phyloP scores from a whole-genome alignment of 1,140 invertebrate species.

The Panagrolaimus sp. region DNA sequence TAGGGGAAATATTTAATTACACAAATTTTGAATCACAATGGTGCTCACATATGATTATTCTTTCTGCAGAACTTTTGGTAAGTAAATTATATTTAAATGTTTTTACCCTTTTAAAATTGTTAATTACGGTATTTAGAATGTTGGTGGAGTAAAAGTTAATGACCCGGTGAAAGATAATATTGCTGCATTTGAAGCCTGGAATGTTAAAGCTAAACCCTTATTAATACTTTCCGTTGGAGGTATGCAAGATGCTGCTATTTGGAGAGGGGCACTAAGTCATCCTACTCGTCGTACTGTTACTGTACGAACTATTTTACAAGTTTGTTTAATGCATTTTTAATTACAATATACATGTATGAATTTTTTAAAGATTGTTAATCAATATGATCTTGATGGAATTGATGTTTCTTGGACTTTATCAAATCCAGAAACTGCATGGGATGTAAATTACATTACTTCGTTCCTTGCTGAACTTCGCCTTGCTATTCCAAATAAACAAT shows the following conservation, averaged over 20 bases:
- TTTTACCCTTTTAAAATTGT: neutral
- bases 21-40: neutral
- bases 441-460: neutral
- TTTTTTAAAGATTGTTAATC: neutral
- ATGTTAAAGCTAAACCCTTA: conserved; percentile 17
- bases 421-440: neutral
- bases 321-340: neutral
- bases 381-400: conserved; percentile 6
- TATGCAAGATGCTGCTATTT: neutral
- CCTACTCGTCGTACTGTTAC: neutral
- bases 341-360: too few species aligned
- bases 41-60: conserved; percentile 1
- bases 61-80: neutral
- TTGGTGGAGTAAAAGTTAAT: too few species aligned
- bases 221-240: conserved; percentile 21
- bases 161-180: neutral
- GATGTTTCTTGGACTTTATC: neutral
- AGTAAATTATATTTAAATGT: neutral
- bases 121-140: neutral
- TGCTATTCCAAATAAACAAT: neutral
- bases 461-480: conserved; percentile 17
- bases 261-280: neutral
- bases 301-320: neutral
- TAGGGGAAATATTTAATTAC: neutral
- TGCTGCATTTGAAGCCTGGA: conserved; percentile 11